phyloP scores from a whole-genome alignment of 2,797 vertebrate genomes.

The Rhodeus uyekii region DNA sequence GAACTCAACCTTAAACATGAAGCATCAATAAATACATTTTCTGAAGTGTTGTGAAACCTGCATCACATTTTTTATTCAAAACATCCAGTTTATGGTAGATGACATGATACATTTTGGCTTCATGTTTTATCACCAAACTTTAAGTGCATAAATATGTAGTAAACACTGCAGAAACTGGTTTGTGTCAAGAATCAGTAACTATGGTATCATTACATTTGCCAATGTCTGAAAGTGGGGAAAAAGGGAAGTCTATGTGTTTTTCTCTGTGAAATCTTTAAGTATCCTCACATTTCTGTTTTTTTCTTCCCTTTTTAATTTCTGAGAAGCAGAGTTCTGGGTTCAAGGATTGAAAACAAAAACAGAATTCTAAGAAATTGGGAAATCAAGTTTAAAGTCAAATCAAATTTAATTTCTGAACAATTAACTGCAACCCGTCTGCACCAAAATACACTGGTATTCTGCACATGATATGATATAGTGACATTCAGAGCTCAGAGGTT shows the following conservation, averaged over 20 bases:
- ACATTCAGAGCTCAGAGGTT: conserved; percentile 31
- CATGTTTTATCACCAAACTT: not conserved
- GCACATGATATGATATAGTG: conserved; percentile 25
- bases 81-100: not conserved
- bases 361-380: too few relatives aligned
- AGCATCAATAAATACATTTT: not conserved
- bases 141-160: too few relatives aligned
- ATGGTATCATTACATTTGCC: not conserved
- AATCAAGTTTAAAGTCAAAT: too few relatives aligned
- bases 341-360: too few relatives aligned
- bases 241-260: not conserved
- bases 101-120: not conserved
- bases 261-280: not conserved
- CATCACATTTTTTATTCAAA: not conserved
- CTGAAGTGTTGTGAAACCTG: not conserved
- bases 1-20: not conserved
- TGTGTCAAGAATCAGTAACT: not conserved
- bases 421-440: not conserved
- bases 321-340: too few relatives aligned
- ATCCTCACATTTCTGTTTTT: not conserved
- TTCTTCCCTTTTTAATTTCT: too few relatives aligned
- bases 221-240: not conserved
- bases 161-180: not conserved
- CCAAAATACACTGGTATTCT: conserved; percentile 7
- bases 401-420: too few relatives aligned